Evolutionary conservation across 2,888 invertebrate species (phyloP), one percentile per base, ranked within the genome.

Genomic region (Magallana nippona): DNA sequence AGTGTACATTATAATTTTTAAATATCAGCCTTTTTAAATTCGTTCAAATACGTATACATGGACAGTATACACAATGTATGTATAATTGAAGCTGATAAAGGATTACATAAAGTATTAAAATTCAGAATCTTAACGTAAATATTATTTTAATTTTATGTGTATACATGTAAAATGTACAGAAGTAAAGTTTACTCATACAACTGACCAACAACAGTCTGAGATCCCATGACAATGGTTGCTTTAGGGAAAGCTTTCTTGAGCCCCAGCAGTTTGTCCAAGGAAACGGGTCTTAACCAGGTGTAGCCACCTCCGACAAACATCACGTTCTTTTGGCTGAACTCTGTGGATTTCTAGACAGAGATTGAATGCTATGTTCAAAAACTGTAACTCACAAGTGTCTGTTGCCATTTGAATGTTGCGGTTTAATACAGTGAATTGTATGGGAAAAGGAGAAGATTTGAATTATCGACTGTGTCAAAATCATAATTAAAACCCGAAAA

Each of bases 201-300:
- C 10, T 44, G 10, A 78, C 55, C 55, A 55, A 79, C 22, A n/a
- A 55, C 22, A 17, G 78, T 78, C 17, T 62, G 63, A 62, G 62
- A 98, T 32, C 98, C 98, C 62, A 96, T 96, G n/a, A 98, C 96
- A 32, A 98, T 71, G 56, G 85, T 88, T 44, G 90, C 88, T 44
- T 88, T 84, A 3, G 91, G 91, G 94, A 95, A 95, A 79, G 95
- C 93, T 0, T 95, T 91, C 94, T 98, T 98, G 17, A 98, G 92
- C 10, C 94, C 90, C 10, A 98, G 94, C 44, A 98, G 92, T 83
- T 97, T 95, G 22, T 95, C 90, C 19, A 98, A 91, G n/a, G 92
- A 95, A 2, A 95, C 96, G 0, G 98, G 98, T 81, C 97, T 95
- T 91, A 96, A 95, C 98, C 98, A 98, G 44, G 95, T 95, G 0